phyloP scores from a whole-genome alignment of 2,113 vertebrate genomes.

The Oxyura jamaicensis region DNA sequence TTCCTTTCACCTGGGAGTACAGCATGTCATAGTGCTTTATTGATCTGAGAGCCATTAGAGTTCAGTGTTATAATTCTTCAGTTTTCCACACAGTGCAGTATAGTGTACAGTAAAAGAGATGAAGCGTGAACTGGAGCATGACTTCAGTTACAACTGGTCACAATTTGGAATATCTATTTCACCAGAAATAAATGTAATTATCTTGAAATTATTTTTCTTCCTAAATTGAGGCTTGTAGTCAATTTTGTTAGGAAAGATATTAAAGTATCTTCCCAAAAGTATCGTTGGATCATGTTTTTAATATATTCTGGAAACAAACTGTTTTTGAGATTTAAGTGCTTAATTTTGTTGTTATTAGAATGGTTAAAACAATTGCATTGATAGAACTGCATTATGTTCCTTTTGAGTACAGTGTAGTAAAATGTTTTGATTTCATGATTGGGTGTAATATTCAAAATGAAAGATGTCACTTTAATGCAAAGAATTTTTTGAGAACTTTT shows the following conservation, averaged over 20 bases:
- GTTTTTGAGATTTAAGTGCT: background rate
- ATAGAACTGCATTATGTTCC: background rate
- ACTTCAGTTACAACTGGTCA: background rate
- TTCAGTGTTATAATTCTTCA: conserved; percentile 9
- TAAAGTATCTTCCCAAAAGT: background rate
- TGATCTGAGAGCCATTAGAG: conserved; percentile 54
- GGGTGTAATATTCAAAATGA: background rate
- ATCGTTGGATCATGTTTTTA: background rate
- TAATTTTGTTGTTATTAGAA: background rate
- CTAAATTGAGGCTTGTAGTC: background rate
- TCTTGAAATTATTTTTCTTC: background rate
- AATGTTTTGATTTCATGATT: background rate
- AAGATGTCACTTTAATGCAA: background rate
- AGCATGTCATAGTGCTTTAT: conserved; percentile 55
- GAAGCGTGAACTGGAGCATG: background rate
- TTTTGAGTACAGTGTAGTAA: background rate
- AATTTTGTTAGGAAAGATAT: background rate
- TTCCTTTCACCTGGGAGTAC: conserved; percentile 63
- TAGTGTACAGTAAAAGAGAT: background rate
- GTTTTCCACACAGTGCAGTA: background rate
- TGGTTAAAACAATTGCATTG: background rate
- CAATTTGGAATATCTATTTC: background rate
- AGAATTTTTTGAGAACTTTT: background rate
- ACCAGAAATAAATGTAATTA: background rate
- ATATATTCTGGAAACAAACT: background rate